Conservation (phyloP, 2,113 vertebrate species). For the Zosterops pallidus region DNA sequence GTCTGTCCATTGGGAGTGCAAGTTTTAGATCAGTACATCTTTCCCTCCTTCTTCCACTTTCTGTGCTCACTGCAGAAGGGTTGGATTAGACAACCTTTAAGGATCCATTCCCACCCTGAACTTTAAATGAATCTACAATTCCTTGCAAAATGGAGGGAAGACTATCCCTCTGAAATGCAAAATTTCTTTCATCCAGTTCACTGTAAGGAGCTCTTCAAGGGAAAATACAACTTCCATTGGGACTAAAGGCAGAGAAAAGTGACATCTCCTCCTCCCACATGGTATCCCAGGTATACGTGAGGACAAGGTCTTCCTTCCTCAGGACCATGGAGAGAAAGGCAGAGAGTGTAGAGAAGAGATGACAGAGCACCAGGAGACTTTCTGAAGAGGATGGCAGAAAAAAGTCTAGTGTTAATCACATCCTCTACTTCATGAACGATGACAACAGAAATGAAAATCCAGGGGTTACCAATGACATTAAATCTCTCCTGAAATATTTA, state of each 20-base stretch:
- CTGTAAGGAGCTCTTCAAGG: not conserved
- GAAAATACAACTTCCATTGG: not conserved
- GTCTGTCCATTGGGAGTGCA: not conserved
- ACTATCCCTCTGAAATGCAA: not conserved
- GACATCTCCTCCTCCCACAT: not conserved
- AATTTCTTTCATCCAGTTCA: not conserved
- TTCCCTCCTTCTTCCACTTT: not conserved
- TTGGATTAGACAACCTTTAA: not conserved
- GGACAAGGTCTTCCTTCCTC: not conserved
- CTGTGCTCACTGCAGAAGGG: not conserved
- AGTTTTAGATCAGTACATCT: not conserved
- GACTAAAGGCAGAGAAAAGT: not conserved
- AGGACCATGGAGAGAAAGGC: not conserved
- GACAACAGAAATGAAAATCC: not conserved
- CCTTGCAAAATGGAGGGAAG: not conserved
- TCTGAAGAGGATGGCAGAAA: not conserved
- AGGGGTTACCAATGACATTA: not conserved
- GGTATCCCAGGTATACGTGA: not conserved
- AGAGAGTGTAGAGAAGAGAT: not conserved
- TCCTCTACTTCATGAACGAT: not conserved
- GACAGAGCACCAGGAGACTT: not conserved
- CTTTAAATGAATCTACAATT: not conserved
- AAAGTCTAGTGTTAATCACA: not conserved
- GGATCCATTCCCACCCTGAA: not conserved
- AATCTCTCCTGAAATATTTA: not conserved